Evolutionary conservation across 2,888 invertebrate species (phyloP), one percentile per base, ranked within the genome.

Genomic region (Gari tellinella): DNA sequence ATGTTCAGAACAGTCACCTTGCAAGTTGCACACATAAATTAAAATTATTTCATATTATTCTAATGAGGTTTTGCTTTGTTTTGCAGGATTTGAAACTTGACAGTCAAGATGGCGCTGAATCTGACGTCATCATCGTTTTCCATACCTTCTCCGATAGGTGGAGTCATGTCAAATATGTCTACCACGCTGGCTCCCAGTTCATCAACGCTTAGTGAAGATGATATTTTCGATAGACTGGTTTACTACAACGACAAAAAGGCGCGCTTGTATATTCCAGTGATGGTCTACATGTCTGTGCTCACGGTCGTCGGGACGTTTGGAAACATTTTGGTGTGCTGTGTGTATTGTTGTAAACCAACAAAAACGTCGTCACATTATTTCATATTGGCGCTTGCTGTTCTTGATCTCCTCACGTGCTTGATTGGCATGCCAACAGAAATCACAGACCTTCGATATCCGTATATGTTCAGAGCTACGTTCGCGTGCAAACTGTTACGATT

Each of bases 341-440:
- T 89, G 21, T 89, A 89, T 63, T 82, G 82, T 62, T 80, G 76
- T 46, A 84, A 86, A 61, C 73, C 70, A 7, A 80, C 77, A 38
- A 87, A 88, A 61, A 78, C 84, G 0, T 88, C 89, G 2, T 88
- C 89, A 0, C 86, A 88, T 70, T 88, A 85, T 76, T 89, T 89
- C 74, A 89, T 89, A 48, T 66, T 89, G 46, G 81, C 86, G 14
- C 75, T 87, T 37, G 87, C 88, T 23, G 65, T 84, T 56, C 83
- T 89, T 68, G 89, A 89, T 82, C 81, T 89, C 43, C 74, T 89
- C 58, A 88, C 85, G n/a, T 89, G 89, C 60, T 48, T 88, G 14
- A 80, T 89, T 21, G 89, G 89, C 15, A 85, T 89, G 82, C 89
- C 89, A 26, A 88, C 89, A 19, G 89, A 89, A 68, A 86, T 89